Evolutionary conservation across 2,113 vertebrate species (phyloP).

Genomic region (Acanthochromis polyacanthus): DNA sequence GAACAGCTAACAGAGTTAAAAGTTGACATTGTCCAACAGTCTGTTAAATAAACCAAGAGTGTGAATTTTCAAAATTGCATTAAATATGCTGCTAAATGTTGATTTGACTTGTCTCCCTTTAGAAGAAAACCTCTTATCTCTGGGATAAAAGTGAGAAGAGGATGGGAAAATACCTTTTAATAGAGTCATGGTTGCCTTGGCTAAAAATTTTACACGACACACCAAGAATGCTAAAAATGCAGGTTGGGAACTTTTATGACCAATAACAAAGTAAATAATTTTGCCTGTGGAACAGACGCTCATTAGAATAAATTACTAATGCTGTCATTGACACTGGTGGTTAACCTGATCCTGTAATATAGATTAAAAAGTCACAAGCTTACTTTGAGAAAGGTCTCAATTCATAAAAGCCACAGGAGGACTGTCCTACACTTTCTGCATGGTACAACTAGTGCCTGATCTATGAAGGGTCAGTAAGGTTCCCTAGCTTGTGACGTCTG

Average conservation of each 20-base stretch:
- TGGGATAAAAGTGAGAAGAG: constrained; percentile 17
- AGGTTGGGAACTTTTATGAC: constrained; percentile 42
- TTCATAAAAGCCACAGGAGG: neutral
- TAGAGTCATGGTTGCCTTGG: constrained; percentile 5
- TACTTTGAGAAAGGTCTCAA: neutral
- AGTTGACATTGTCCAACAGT: neutral
- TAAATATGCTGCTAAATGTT: constrained; percentile 29
- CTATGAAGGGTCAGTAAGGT: constrained; percentile 24
- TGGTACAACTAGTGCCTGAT: neutral
- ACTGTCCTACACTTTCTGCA: constrained; percentile 6
- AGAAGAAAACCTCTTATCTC: constrained; percentile 42
- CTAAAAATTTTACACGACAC: neutral
- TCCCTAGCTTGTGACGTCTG: constrained; percentile 1
- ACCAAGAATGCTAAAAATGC: constrained; percentile 2
- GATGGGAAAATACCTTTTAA: constrained; percentile 28
- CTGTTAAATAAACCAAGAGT: constrained; percentile 2
- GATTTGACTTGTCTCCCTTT: constrained; percentile 7
- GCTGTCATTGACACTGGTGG: constrained; percentile 6
- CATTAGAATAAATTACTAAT: constrained; percentile 36
- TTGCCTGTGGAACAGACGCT: neutral
- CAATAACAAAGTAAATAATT: constrained; percentile 32
- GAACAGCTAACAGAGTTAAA: constrained; percentile 32
- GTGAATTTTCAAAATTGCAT: constrained; percentile 20
- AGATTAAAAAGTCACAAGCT: constrained; percentile 14
- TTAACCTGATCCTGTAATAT: neutral